A percentile compares a stretch with the other conserved stretches of the same genome.
phyloP scores from a whole-genome alignment of 2,113 vertebrate species.

The Pygoscelis adeliae region DNA sequence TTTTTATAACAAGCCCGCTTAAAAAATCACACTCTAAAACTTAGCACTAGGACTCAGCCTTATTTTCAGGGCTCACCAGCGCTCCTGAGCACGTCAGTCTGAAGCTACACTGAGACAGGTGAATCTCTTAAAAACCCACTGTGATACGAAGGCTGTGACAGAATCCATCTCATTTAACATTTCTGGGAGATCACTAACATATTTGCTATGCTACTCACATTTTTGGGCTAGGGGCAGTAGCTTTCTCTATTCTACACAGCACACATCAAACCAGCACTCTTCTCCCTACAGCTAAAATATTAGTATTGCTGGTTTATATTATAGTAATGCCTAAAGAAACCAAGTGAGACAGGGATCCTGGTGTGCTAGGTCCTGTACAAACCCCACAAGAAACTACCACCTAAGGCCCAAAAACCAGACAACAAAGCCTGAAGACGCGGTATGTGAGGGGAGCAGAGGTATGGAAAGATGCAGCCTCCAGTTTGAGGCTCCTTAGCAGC shows the following conservation, averaged over 20 bases:
- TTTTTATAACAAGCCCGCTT: not conserved
- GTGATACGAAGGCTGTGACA: not conserved
- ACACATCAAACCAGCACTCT: constrained; percentile 29
- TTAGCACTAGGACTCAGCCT: not conserved
- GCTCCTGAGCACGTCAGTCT: not conserved
- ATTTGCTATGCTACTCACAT: constrained; percentile 16
- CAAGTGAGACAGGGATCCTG: not conserved
- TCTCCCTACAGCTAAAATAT: constrained; percentile 33
- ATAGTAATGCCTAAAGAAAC: not conserved
- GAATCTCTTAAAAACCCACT: not conserved
- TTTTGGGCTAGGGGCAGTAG: constrained; percentile 38
- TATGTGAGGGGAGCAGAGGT: not conserved
- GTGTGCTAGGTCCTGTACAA: not conserved
- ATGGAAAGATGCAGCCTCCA: not conserved
- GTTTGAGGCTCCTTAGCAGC: not conserved
- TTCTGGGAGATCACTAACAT: constrained; percentile 9
- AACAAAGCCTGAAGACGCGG: not conserved
- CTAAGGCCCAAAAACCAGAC: not conserved
- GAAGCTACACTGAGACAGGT: not conserved
- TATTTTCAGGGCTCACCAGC: not conserved
- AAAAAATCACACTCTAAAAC: not conserved
- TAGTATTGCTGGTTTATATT: constrained; percentile 13
- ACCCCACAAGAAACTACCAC: not conserved
- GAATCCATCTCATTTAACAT: constrained; percentile 46
- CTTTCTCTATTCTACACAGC: constrained; percentile 17